Evolutionary conservation across 2,888 invertebrate genomes (phyloP), one percentile per base, ranked within the genome.

Genomic region (Acleris holmiana): DNA sequence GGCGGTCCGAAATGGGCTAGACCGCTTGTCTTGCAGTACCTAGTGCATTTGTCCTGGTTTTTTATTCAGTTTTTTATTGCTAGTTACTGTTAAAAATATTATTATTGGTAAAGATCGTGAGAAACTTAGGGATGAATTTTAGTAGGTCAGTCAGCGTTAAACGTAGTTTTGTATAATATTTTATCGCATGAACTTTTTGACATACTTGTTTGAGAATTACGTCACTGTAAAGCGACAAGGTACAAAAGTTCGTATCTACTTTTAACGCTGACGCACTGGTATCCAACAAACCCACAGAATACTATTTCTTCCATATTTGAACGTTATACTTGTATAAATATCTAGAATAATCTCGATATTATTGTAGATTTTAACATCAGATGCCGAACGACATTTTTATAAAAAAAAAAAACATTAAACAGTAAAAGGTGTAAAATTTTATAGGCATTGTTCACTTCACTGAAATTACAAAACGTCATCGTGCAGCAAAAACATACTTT

Each of bases 341-440:
- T n/a, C 4, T 41, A n/a, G 0, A 41, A 1, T 19, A 18, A 46
- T 4, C 0, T 7, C 10, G 8, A 23, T 23, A 47, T 47, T 18
- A 44, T 44, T 23, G 40, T 44, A 53, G 13, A 8, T 8, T 50
- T 50, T 50, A 25, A 23, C 21, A 25, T 50, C 25, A n/a, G 23
- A 8, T 25, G 44, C 17, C 40, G 44, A 44, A 61, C 71, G 73
- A 72, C 77, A 35, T 35, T 35, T 78, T 75, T 69, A 76, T 74
- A 73, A 73, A 73, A 74, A 71, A 73, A 73, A 73, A 74, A 71
- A 75, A 73, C 68, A 73, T 77, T 60, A 71, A 77, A 68, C 75
- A 71, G 73, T 73, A 74, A 80, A 77, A 76, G 72, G 78, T 77
- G 76, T 79, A 72, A 83, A 81, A 81, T 83, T 83, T 81, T 80